A percentile compares a stretch with the other conserved stretches of the same genome.
Conservation (phyloP, 2,888 invertebrate species). For the Drosophila peninsularis region DNA sequence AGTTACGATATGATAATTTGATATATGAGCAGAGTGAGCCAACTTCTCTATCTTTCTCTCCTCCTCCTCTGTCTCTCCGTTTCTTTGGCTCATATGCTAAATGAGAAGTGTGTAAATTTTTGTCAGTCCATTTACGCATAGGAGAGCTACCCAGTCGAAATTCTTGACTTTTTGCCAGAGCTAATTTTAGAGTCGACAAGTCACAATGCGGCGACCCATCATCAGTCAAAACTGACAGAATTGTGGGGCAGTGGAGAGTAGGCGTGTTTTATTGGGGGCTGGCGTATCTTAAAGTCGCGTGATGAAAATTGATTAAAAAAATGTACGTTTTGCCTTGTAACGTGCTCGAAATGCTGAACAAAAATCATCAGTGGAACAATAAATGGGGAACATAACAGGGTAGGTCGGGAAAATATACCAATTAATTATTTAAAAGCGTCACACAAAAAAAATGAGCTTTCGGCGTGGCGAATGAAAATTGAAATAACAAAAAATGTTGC, state of each 20-base stretch:
- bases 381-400: background rate
- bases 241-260: conserved; percentile 5
- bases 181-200: conserved; percentile 45
- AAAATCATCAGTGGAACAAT: background rate
- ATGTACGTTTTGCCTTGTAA: background rate
- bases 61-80: background rate
- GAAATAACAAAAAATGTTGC: conserved; percentile 4
- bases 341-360: background rate
- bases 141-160: conserved; percentile 7
- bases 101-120: conserved; percentile 42
- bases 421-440: conserved; percentile 14
- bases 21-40: conserved; percentile 17
- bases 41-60: background rate
- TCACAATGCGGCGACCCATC: conserved; percentile 24
- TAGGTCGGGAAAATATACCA: conserved; percentile 7
- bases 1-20: conserved; percentile 30
- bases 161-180: conserved; percentile 36
- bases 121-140: conserved; percentile 52
- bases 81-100: conserved; percentile 18
- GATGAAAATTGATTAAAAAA: conserved; percentile 3
- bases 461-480: conserved; percentile 1
- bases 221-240: conserved; percentile 39
- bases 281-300: conserved; percentile 14
- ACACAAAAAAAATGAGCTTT: conserved; percentile 1
- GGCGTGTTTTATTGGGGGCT: background rate